Conservation (phyloP, 2,797 vertebrate genomes). For the Fundulus diaphanus region DNA sequence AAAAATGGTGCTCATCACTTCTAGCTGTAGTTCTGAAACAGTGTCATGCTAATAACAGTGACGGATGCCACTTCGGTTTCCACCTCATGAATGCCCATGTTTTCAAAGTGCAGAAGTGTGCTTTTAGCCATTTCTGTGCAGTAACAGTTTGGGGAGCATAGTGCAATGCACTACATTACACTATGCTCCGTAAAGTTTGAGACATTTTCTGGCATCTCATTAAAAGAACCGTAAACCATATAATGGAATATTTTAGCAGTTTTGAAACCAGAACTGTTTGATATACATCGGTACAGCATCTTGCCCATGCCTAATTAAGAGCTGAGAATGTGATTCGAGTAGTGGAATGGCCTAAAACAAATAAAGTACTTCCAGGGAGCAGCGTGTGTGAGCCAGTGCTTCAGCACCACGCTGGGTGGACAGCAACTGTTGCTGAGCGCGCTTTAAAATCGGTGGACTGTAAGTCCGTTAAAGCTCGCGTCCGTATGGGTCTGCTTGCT, state of each 20-base stretch:
- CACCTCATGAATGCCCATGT: not conserved
- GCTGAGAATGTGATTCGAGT: not conserved
- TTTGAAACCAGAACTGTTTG: not conserved
- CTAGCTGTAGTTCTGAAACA: not conserved
- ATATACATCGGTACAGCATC: not conserved
- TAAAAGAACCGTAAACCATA: not conserved
- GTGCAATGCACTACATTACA: not conserved
- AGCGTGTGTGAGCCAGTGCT: constrained; percentile 9
- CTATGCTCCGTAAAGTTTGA: not conserved
- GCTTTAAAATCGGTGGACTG: not conserved
- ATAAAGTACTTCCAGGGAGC: not conserved
- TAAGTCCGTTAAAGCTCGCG: not conserved
- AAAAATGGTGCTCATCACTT: not conserved
- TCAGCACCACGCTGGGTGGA: constrained; percentile 45
- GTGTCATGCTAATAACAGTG: not conserved
- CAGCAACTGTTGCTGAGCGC: constrained; percentile 44
- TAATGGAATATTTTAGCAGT: not conserved
- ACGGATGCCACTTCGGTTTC: not conserved
- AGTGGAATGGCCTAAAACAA: not conserved
- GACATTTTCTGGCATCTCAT: not conserved
- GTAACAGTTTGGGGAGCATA: not conserved
- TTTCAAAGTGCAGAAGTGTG: not conserved
- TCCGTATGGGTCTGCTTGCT: constrained; percentile 3
- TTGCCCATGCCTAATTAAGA: not conserved
- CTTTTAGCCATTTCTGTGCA: not conserved